Base-by-base conservation (phyloP, 1,140 invertebrate genomes). In the Plectrocnemia conspersa region DNA sequence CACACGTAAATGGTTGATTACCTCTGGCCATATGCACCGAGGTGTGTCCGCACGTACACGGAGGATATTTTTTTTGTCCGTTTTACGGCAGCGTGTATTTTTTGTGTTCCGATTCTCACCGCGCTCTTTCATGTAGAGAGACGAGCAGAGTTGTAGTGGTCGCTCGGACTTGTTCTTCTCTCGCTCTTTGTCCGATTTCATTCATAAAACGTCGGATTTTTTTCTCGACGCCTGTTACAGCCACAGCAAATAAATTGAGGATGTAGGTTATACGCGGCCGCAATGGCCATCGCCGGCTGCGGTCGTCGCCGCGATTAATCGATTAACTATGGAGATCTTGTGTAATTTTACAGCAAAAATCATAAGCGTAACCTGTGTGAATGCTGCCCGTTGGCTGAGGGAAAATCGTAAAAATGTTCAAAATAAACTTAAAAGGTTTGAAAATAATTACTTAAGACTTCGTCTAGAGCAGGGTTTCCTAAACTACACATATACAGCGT, bases 221-320 rank as follows among this genome's bases (percentile, higher is more conserved):
- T n/a, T n/a, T n/a, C n/a, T n/a, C n/a, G n/a, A n/a, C 58, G 53
- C 19, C 56, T 60, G 55, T 60, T 60, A 29, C 49, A 44, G 40
- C 38, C 15, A 42, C 42, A 36, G 54, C 54, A 56, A 60, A 60
- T 60, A 60, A 60, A 60, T 60, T 60, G 58, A 60, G 58, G 58
- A 60, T 60, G 58, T 56, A 60, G 54, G 54, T 54, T 56, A 56
- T 49, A 45, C n/a, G n/a, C n/a, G n/a, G n/a, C n/a, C n/a, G n/a
- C n/a, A n/a, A n/a, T n/a, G n/a, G n/a, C n/a, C n/a, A n/a, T n/a
- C 49, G 42, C 53, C 22, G 32, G 45, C 29, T 53, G 56, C 50
- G 48, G 53, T 55, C 24, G 42, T 21, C n/a, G n/a, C 27, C 13
- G 27, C 27, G n/a, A 13, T 7, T 29, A 13, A 9, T 9, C 7